Conservation (phyloP, 2,888 invertebrate species). For the Orchesellides sinensis region DNA sequence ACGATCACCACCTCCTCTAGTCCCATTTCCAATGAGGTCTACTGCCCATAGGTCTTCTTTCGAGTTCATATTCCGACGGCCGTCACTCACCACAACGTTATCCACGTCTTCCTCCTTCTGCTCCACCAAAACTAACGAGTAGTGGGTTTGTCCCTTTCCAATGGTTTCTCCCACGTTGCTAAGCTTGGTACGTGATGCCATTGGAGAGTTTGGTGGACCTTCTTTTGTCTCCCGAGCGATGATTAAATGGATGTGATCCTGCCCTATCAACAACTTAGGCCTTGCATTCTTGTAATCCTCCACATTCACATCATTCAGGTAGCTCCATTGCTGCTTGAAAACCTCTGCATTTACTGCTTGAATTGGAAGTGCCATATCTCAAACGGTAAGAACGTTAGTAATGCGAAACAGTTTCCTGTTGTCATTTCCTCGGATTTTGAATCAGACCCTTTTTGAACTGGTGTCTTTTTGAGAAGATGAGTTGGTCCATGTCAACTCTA, state of each 20-base stretch:
- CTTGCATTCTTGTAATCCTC: background rate
- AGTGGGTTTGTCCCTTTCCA: too few species aligned
- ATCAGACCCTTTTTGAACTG: background rate
- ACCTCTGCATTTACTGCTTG: background rate
- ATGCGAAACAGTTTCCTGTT: background rate
- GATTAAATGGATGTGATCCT: conserved; percentile 9
- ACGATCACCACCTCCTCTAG: background rate
- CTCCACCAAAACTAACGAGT: too few species aligned
- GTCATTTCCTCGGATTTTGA: background rate
- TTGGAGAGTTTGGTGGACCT: background rate
- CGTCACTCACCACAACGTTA: background rate
- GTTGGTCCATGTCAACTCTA: conserved; percentile 10
- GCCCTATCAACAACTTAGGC: conserved; percentile 18
- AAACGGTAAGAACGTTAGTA: conserved; percentile 5
- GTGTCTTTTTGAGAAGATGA: background rate
- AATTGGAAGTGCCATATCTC: conserved; percentile 5
- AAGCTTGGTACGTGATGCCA: conserved; percentile 8
- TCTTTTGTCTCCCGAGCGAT: conserved; percentile 12
- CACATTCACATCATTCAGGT: conserved; percentile 2
- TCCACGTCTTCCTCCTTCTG: background rate
- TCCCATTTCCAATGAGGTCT: background rate
- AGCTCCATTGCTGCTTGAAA: background rate
- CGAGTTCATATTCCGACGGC: background rate
- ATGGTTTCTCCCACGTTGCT: too few species aligned
- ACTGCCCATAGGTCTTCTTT: background rate